Percentiles rank a stretch among this genome's conserved stretches.
phyloP scores from a whole-genome alignment of 2,113 vertebrate species.

The Myotis yumanensis region DNA sequence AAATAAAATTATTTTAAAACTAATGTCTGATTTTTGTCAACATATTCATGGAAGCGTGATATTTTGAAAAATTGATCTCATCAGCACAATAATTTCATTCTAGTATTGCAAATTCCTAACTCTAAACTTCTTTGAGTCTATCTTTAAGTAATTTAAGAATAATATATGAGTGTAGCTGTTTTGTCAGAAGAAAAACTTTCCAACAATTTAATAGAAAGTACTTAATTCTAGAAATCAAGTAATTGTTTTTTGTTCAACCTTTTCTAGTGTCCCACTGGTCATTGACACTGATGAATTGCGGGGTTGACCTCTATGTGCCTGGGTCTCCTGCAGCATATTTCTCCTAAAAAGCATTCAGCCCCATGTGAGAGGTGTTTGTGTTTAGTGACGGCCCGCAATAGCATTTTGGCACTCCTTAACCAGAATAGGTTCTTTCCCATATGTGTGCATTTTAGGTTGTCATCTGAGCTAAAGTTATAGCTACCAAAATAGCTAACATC shows the following conservation, averaged over 20 bases:
- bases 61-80: background rate
- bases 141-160: background rate
- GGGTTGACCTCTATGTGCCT: background rate
- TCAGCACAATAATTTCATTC: background rate
- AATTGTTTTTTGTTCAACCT: background rate
- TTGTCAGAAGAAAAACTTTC: background rate
- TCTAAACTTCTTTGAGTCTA: background rate
- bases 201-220: background rate
- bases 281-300: fast-evolving
- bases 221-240: background rate
- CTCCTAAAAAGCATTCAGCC: constrained; percentile 3
- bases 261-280: background rate
- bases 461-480: background rate
- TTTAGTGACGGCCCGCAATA: constrained; percentile 38
- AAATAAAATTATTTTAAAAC: background rate
- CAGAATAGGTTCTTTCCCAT: constrained; percentile 64
- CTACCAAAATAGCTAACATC: background rate
- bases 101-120: background rate
- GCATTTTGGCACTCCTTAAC: constrained; percentile 19
- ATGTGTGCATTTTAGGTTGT: background rate
- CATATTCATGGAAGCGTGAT: background rate
- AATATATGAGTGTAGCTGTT: background rate
- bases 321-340: constrained; percentile 16
- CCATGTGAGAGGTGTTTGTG: constrained; percentile 67
- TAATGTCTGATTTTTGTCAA: background rate